A percentile compares a stretch with the other conserved stretches of the same genome.
Evolutionary conservation across 1,140 invertebrate species (phyloP).

Genomic region (Cheumatopsyche charites): DNA sequence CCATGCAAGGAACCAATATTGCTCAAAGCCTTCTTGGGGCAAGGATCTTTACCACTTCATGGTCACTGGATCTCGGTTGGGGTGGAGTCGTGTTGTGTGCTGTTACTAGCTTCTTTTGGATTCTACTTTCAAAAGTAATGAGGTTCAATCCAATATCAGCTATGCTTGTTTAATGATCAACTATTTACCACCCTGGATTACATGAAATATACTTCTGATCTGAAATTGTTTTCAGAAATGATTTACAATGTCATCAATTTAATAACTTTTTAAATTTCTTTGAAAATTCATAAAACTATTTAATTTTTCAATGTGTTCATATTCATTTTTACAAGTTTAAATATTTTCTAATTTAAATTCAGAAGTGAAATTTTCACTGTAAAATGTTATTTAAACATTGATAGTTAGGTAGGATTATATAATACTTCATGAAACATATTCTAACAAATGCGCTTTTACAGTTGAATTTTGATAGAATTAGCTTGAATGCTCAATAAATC

Average conservation of each 20-base stretch:
- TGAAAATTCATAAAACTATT: not conserved
- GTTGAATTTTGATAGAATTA: not conserved
- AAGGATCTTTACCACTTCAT: constrained; percentile 76
- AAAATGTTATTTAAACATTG: not conserved
- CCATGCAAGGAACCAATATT: constrained; percentile 50
- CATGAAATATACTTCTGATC: no score
- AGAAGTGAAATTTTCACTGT: not conserved
- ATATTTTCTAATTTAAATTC: no score
- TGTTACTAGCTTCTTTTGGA: constrained; percentile 82
- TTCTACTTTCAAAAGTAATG: constrained; percentile 87
- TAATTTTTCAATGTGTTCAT: not conserved
- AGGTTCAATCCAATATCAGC: constrained; percentile 81
- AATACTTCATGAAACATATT: not conserved
- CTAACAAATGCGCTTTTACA: not conserved
- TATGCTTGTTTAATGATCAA: constrained; percentile 63
- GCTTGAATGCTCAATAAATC: constrained; percentile 20
- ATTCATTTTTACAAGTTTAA: no score
- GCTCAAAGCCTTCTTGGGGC: constrained; percentile 63
- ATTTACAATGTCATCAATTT: no score
- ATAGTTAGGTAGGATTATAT: not conserved
- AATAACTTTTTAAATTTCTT: no score
- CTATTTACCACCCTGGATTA: not conserved
- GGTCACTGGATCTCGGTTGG: constrained; percentile 85
- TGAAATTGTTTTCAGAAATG: no score
- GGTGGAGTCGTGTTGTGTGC: constrained; percentile 79